phyloP scores from a whole-genome alignment of 1,140 invertebrate species.

The Pogonognathellus flavescens region DNA sequence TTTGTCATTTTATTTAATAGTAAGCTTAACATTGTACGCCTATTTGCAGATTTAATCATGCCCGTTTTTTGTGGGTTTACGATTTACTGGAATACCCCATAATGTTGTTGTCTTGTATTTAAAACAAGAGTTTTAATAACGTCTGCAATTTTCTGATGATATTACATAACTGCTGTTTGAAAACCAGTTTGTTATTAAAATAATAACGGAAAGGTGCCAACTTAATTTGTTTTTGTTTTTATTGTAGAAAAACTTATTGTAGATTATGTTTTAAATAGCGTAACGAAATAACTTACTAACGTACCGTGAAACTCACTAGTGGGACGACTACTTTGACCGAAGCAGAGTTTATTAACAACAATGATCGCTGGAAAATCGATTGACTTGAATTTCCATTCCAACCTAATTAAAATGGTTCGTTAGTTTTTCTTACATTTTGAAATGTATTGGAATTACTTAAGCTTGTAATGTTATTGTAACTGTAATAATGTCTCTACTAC shows the following conservation, averaged over 20 bases:
- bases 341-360: background rate
- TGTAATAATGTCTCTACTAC: background rate
- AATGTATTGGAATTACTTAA: background rate
- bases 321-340: slow-evolving; percentile 17
- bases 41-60: no score
- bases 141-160: background rate
- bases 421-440: background rate
- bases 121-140: background rate
- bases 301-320: background rate
- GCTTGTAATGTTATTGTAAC: background rate
- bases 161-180: background rate
- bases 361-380: slow-evolving; percentile 25
- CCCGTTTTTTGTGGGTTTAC: no score
- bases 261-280: no score
- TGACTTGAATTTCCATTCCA: slow-evolving; percentile 5
- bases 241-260: background rate
- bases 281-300: background rate
- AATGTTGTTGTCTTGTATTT: no score
- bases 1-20: no score
- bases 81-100: no score
- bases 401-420: slow-evolving; percentile 31
- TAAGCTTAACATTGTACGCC: no score
- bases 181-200: background rate
- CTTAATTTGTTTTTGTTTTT: no score
- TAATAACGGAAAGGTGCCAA: background rate